Evolutionary conservation across 2,888 invertebrate genomes (phyloP).

Genomic region (Hemithea aestivaria): DNA sequence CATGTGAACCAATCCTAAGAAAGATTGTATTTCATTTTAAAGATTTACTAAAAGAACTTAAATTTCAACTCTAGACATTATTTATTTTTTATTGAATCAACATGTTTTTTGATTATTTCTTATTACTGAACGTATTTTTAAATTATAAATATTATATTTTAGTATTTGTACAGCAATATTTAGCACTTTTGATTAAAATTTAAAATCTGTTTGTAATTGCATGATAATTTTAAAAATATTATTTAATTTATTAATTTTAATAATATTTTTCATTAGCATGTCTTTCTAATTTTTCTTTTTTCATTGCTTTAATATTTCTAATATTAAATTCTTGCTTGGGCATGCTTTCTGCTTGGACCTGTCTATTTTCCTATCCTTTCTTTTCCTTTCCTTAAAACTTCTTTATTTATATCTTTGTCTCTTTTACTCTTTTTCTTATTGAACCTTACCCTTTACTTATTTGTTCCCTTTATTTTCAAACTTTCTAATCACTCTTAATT

Average conservation of each 20-base stretch:
- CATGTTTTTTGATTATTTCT: too few relatives aligned
- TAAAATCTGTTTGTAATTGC: neutral
- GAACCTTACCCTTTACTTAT: constrained; percentile 5
- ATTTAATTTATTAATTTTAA: too few relatives aligned
- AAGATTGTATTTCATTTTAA: too few relatives aligned
- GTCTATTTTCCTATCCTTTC: constrained; percentile 22
- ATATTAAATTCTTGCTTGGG: constrained; percentile 39
- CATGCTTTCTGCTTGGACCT: constrained; percentile 32
- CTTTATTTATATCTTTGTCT: constrained; percentile 1
- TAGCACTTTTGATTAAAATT: constrained; percentile 31
- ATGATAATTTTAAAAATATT: too few relatives aligned
- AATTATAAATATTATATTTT: constrained; percentile 12
- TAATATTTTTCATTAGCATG: neutral
- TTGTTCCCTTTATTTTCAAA: constrained; percentile 1
- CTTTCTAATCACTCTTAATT: too few relatives aligned
- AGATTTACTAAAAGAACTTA: too few relatives aligned
- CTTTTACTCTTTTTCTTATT: constrained; percentile 7
- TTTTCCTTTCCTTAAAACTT: constrained; percentile 10
- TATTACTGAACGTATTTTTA: constrained; percentile 21
- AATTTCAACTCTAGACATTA: too few relatives aligned
- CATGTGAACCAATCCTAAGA: too few relatives aligned
- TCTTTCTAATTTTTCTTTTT: constrained; percentile 19
- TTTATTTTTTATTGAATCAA: too few relatives aligned
- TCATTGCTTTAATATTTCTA: constrained; percentile 36
- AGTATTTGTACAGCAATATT: constrained; percentile 38